These are phyloP conservation scores for Colius striatus DNA, from an alignment of 2,113 vertebrate genomes.

Conservation along the genomic window DNA sequence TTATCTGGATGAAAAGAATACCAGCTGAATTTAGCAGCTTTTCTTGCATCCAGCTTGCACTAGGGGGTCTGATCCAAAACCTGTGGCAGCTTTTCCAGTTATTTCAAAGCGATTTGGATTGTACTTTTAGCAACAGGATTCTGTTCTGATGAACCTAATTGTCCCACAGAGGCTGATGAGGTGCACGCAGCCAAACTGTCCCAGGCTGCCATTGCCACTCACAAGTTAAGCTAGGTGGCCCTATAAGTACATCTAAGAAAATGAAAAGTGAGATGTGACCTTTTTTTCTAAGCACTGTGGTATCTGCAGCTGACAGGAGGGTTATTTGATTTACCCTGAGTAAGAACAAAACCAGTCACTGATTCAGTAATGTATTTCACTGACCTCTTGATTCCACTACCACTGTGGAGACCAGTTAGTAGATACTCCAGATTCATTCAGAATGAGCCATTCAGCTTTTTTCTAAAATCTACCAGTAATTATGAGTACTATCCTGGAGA, in stretches of 20 bases:
- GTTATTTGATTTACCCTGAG: neutral
- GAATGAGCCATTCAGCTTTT: neutral
- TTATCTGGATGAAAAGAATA: constrained; percentile 41
- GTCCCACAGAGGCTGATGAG: neutral
- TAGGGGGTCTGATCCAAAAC: neutral
- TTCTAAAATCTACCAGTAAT: neutral
- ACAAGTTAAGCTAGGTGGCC: neutral
- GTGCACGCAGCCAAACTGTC: neutral
- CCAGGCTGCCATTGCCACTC: neutral
- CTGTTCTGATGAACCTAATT: neutral
- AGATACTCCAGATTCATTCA: neutral
- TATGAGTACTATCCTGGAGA: neutral
- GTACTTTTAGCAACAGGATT: constrained; percentile 6
- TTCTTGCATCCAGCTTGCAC: constrained; percentile 19
- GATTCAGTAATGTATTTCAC: neutral
- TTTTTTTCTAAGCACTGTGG: neutral
- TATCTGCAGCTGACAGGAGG: neutral
- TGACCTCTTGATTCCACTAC: neutral
- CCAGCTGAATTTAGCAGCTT: constrained; percentile 17
- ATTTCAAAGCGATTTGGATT: neutral
- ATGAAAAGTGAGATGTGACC: neutral
- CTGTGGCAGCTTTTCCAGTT: neutral
- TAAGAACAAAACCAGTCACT: neutral
- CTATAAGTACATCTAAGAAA: neutral
- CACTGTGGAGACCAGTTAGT: neutral